phyloP scores from a whole-genome alignment of 1,140 invertebrate species.

The Bombyx mandarina region DNA sequence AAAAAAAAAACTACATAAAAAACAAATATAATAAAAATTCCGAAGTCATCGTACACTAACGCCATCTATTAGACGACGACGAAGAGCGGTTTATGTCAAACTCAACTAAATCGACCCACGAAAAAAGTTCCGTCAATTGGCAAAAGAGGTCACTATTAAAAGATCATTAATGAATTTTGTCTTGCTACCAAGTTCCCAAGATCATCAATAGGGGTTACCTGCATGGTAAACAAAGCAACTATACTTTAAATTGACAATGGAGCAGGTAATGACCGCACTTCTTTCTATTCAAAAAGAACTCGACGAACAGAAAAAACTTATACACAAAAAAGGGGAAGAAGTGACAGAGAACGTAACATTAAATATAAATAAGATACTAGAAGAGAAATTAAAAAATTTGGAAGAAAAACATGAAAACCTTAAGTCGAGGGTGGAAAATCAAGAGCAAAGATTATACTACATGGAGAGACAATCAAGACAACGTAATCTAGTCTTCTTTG shows the following conservation, averaged over 20 bases:
- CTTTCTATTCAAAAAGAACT: slow-evolving; percentile 2
- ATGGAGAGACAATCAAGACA: slow-evolving; percentile 5
- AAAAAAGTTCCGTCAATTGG: background rate
- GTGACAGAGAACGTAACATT: slow-evolving; percentile 1
- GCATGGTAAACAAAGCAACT: background rate
- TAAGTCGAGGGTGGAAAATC: slow-evolving; percentile 1
- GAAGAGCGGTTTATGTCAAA: background rate
- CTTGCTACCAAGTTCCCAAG: background rate
- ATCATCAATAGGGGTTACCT: background rate
- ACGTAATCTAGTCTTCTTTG: slow-evolving; percentile 5
- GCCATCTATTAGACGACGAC: slow-evolving; percentile 1
- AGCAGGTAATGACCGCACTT: slow-evolving; percentile 1
- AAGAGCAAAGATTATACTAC: slow-evolving; percentile 6
- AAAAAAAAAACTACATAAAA: background rate
- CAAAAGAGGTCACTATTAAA: background rate
- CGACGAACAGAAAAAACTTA: slow-evolving; percentile 1
- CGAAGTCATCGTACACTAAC: background rate
- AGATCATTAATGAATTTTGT: background rate
- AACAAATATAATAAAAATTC: background rate
- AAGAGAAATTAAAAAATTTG: slow-evolving; percentile 1
- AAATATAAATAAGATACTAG: slow-evolving; percentile 4
- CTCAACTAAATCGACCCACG: background rate
- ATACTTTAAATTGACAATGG: background rate
- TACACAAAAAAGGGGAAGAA: slow-evolving; percentile 1
- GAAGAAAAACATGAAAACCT: slow-evolving; percentile 3